phyloP scores from a whole-genome alignment of 2,113 vertebrate species.

The Procavia capensis region DNA sequence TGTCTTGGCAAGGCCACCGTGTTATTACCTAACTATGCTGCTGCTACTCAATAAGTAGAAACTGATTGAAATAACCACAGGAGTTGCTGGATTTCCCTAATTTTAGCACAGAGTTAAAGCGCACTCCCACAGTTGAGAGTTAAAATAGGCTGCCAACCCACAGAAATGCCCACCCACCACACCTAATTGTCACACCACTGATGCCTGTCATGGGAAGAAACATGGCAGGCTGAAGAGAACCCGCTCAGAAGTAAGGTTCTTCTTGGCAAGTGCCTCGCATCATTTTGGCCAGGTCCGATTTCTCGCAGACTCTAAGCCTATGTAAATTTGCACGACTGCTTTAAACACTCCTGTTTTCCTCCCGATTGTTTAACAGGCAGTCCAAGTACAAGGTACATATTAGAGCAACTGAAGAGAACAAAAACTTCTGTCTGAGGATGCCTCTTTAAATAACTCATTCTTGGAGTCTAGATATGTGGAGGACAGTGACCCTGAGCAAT shows the following conservation, averaged over 20 bases:
- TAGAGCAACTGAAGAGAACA: slow-evolving; percentile 25
- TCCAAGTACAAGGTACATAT: neutral
- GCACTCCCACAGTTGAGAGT: slow-evolving; percentile 82
- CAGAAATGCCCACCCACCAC: slow-evolving; percentile 82
- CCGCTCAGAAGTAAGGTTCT: slow-evolving; percentile 59
- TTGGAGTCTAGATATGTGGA: slow-evolving; percentile 56
- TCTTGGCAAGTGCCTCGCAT: slow-evolving; percentile 49
- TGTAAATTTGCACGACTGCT: neutral
- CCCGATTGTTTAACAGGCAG: slow-evolving; percentile 40
- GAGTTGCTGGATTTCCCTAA: slow-evolving; percentile 81
- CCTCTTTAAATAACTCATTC: slow-evolving; percentile 59
- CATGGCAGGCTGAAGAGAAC: slow-evolving; percentile 40
- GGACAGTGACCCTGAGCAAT: neutral
- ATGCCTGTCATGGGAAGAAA: slow-evolving; percentile 71
- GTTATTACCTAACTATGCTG: slow-evolving; percentile 81
- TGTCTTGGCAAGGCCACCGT: slow-evolving; percentile 80
- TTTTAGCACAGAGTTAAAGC: slow-evolving; percentile 82
- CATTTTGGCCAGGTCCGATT: neutral
- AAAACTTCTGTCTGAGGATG: slow-evolving; percentile 39
- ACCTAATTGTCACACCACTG: slow-evolving; percentile 78
- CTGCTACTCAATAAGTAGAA: slow-evolving; percentile 81
- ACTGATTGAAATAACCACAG: slow-evolving; percentile 84
- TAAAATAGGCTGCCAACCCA: slow-evolving; percentile 83
- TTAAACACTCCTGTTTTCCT: slow-evolving; percentile 7
- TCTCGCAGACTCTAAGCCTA: neutral